Conservation (phyloP, 2,888 invertebrate species). For the Euclidia mi region DNA sequence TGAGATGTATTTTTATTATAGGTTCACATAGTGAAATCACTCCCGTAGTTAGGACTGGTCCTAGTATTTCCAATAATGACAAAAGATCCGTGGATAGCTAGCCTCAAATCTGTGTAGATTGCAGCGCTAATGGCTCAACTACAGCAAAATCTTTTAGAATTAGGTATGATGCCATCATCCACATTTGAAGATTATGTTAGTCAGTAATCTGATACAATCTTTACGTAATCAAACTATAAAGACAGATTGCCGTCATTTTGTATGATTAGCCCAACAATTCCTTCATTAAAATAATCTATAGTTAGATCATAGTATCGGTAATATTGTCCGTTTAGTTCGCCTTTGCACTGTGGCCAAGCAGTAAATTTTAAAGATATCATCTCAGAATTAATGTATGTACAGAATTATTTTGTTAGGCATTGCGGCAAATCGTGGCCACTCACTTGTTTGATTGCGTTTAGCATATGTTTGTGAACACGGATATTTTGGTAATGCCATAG, state of each 20-base stretch:
- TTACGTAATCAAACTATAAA: slow-evolving; percentile 41
- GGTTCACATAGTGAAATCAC: too few species aligned
- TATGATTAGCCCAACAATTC: slow-evolving; percentile 51
- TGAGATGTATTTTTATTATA: too few species aligned
- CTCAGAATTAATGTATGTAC: slow-evolving; percentile 37
- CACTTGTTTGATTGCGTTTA: too few species aligned
- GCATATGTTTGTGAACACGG: too few species aligned
- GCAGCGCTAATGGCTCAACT: too few species aligned
- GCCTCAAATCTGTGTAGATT: too few species aligned
- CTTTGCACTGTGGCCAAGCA: slow-evolving; percentile 44
- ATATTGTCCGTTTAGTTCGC: slow-evolving; percentile 53
- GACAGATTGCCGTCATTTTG: slow-evolving; percentile 47
- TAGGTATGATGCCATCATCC: too few species aligned
- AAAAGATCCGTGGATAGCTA: too few species aligned
- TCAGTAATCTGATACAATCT: slow-evolving; percentile 46
- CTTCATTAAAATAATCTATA: slow-evolving; percentile 58
- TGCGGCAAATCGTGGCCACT: slow-evolving; percentile 3
- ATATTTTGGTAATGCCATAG: too few species aligned
- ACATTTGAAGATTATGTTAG: slow-evolving; percentile 12
- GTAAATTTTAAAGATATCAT: slow-evolving; percentile 56
- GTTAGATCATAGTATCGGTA: slow-evolving; percentile 49
- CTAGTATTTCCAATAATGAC: too few species aligned
- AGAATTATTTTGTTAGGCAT: slow-evolving; percentile 4
- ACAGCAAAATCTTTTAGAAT: too few species aligned
- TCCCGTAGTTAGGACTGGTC: too few species aligned